Conservation (phyloP, 92 coral and sea anemone species). For the Plumapathes pennacea region DNA sequence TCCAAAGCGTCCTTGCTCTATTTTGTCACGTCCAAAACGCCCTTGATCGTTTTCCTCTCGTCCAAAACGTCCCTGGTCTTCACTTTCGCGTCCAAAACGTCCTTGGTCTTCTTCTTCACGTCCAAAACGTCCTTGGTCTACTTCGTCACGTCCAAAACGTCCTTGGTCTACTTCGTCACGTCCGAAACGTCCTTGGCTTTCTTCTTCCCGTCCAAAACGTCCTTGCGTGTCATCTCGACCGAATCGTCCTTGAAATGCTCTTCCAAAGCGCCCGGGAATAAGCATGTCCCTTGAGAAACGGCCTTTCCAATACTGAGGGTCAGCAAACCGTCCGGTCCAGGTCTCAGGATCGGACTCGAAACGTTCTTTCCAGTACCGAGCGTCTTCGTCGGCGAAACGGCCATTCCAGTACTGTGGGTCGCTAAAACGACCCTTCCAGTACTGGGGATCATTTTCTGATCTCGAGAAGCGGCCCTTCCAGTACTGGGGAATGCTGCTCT, state of each 20-base stretch:
- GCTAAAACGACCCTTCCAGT: slow-evolving; percentile 55
- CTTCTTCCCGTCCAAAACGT: slow-evolving; percentile 44
- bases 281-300: slow-evolving; percentile 32
- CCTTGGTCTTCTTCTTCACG: slow-evolving; percentile 52
- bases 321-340: slow-evolving; percentile 11
- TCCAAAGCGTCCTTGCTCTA: slow-evolving; percentile 25
- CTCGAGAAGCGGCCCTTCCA: slow-evolving; percentile 37
- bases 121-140: slow-evolving; percentile 42
- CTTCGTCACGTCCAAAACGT: slow-evolving; percentile 51
- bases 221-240: slow-evolving; percentile 34
- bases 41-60: slow-evolving; percentile 41
- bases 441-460: slow-evolving; percentile 31
- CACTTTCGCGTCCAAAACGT: slow-evolving; percentile 47
- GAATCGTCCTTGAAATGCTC: slow-evolving; percentile 48
- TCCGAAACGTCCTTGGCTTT: slow-evolving; percentile 1
- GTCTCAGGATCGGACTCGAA: slow-evolving; percentile 20
- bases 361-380: slow-evolving; percentile 44
- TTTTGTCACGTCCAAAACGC: slow-evolving; percentile 42
- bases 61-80: slow-evolving; percentile 46
- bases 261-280: slow-evolving; percentile 47
- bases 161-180: slow-evolving; percentile 29
- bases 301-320: slow-evolving; percentile 39
- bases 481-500: slow-evolving; percentile 8
- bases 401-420: slow-evolving; percentile 58
- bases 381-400: slow-evolving; percentile 46